phyloP scores from a whole-genome alignment of 35 echinoderm and acorn worm species.

The Acanthaster planci region DNA sequence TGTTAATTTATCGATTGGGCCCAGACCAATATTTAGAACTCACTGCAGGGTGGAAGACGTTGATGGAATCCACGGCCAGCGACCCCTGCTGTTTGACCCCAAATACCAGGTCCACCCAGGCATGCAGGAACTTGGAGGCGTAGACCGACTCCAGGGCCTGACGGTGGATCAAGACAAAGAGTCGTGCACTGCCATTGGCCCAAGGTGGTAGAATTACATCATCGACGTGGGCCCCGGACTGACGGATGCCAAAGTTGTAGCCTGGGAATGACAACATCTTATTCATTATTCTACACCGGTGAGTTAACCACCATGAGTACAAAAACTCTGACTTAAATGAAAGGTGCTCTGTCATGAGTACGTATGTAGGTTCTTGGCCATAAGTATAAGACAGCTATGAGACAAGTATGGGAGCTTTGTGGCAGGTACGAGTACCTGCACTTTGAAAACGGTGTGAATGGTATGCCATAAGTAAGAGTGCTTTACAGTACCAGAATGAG shows the following conservation, averaged over 20 bases:
- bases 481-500: too few relatives aligned
- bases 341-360: too few relatives aligned
- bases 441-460: too few relatives aligned
- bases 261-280: slow-evolving; percentile 37
- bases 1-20: too few relatives aligned
- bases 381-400: too few relatives aligned
- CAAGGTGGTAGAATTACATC: slow-evolving; percentile 79
- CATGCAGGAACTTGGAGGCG: slow-evolving; percentile 77
- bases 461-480: too few relatives aligned
- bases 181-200: slow-evolving; percentile 68
- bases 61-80: slow-evolving; percentile 74
- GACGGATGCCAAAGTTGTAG: slow-evolving; percentile 78
- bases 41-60: slow-evolving; percentile 95
- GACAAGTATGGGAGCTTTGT: too few relatives aligned
- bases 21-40: background rate
- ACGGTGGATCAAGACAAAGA: slow-evolving; percentile 80
- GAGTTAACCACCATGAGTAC: too few relatives aligned
- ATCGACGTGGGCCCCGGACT: slow-evolving; percentile 68
- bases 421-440: too few relatives aligned
- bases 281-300: too few relatives aligned
- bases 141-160: slow-evolving; percentile 84
- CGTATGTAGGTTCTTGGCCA: too few relatives aligned
- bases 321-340: too few relatives aligned
- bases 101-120: slow-evolving; percentile 96
- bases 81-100: slow-evolving; percentile 90